Conservation (phyloP, 2,113 vertebrate species). For the Lepus europaeus region DNA sequence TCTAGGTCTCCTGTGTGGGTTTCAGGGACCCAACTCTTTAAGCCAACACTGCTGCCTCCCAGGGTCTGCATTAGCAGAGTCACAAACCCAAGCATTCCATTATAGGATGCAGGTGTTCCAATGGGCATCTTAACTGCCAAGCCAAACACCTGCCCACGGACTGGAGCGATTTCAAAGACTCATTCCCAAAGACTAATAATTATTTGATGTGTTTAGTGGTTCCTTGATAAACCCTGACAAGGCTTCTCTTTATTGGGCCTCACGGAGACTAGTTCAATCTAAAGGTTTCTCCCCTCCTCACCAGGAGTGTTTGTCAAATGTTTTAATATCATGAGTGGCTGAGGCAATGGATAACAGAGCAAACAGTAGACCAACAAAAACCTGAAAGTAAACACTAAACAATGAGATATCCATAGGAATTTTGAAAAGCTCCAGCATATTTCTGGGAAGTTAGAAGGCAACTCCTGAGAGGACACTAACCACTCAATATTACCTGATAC, state of each 20-base stretch:
- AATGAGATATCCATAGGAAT: not conserved
- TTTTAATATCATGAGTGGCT: not conserved
- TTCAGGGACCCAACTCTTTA: too few species aligned
- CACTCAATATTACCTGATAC: not conserved
- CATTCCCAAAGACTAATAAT: not conserved
- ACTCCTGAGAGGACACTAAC: not conserved
- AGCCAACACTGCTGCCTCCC: too few species aligned
- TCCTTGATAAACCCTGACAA: not conserved
- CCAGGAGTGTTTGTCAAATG: not conserved
- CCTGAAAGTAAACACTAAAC: not conserved
- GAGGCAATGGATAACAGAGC: not conserved
- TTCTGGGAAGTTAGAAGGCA: not conserved
- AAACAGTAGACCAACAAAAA: not conserved
- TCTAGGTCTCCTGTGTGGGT: too few species aligned
- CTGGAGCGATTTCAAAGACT: not conserved
- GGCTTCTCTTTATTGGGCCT: not conserved
- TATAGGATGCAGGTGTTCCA: too few species aligned
- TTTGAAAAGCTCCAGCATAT: slow-evolving; percentile 23
- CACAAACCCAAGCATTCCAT: too few species aligned
- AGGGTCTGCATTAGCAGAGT: too few species aligned
- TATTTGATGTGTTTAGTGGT: not conserved
- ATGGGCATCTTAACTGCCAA: too few species aligned
- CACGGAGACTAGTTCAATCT: not conserved
- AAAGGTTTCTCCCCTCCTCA: not conserved
- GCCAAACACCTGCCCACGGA: too few species aligned